Conservation (phyloP, 2,888 invertebrate species). For the Parascotia fuliginaria region DNA sequence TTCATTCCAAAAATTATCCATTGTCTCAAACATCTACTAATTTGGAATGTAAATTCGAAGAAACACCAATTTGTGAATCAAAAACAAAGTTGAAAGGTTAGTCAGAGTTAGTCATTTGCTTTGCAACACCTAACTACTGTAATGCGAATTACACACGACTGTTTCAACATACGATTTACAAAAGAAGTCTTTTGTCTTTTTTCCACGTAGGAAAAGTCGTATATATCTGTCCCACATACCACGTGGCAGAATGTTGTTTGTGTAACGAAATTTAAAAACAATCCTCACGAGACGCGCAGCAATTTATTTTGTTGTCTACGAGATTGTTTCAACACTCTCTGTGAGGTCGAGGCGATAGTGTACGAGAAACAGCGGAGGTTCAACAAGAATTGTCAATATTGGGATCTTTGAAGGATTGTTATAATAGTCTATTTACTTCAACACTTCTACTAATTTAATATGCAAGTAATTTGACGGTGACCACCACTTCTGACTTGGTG, state of each 20-base stretch:
- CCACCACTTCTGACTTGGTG: too few species aligned
- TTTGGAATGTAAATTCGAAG: slow-evolving; percentile 34
- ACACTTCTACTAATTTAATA: too few species aligned
- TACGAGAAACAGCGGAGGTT: slow-evolving; percentile 32
- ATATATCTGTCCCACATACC: slow-evolving; percentile 41
- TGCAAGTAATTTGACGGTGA: too few species aligned
- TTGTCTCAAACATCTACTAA: slow-evolving; percentile 20
- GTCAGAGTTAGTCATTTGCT: slow-evolving; percentile 12
- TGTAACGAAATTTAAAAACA: slow-evolving; percentile 81
- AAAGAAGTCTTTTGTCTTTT: slow-evolving; percentile 32
- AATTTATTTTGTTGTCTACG: slow-evolving; percentile 70
- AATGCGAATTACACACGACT: slow-evolving; percentile 40
- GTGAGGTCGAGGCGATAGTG: slow-evolving; percentile 18
- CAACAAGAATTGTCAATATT: too few species aligned
- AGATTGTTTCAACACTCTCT: slow-evolving; percentile 62
- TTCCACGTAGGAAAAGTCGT: slow-evolving; percentile 16
- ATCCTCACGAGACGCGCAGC: slow-evolving; percentile 63
- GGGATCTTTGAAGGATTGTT: too few species aligned
- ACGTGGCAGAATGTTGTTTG: slow-evolving; percentile 47
- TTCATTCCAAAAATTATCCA: neutral
- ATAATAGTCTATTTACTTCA: too few species aligned
- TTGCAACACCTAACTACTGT: slow-evolving; percentile 43
- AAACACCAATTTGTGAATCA: slow-evolving; percentile 34
- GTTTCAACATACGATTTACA: slow-evolving; percentile 30
- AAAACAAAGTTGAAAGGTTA: slow-evolving; percentile 27